These are phyloP conservation scores for Tachina fera DNA, from an alignment of 2,888 invertebrate genomes.

Conservation along the genomic window DNA sequence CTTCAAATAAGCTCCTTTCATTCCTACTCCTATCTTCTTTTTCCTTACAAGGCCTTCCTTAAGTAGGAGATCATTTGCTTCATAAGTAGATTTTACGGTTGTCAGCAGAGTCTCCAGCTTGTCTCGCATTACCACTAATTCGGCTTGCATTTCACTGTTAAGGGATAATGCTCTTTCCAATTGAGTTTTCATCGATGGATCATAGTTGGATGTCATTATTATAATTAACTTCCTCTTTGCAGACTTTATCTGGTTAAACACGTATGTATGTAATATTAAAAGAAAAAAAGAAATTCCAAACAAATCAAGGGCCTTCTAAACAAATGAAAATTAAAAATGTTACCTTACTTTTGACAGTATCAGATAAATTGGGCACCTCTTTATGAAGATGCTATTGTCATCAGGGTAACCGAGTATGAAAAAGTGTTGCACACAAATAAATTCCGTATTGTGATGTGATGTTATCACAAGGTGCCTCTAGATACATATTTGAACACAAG, in stretches of 20 bases:
- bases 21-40: conserved; percentile 48
- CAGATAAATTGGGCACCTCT: too few relatives aligned
- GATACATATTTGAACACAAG: too few relatives aligned
- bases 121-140: conserved; percentile 74
- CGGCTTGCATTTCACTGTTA: conserved; percentile 77
- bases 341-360: too few relatives aligned
- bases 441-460: too few relatives aligned
- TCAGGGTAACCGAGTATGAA: too few relatives aligned
- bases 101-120: conserved; percentile 74
- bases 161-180: conserved; percentile 75
- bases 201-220: conserved; percentile 5
- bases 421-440: too few relatives aligned
- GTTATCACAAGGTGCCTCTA: too few relatives aligned
- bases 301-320: neutral
- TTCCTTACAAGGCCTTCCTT: conserved; percentile 50
- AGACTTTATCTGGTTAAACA: neutral
- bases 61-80: conserved; percentile 75
- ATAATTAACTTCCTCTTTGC: neutral
- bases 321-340: too few relatives aligned
- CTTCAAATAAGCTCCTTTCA: conserved; percentile 83
- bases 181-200: conserved; percentile 46
- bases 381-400: too few relatives aligned
- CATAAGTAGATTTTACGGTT: conserved; percentile 74
- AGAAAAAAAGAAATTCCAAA: conserved; percentile 24
- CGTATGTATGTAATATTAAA: neutral